These are phyloP conservation scores for Agonum fuliginosum DNA, from an alignment of 2,888 invertebrate species.

Conservation along the genomic window DNA sequence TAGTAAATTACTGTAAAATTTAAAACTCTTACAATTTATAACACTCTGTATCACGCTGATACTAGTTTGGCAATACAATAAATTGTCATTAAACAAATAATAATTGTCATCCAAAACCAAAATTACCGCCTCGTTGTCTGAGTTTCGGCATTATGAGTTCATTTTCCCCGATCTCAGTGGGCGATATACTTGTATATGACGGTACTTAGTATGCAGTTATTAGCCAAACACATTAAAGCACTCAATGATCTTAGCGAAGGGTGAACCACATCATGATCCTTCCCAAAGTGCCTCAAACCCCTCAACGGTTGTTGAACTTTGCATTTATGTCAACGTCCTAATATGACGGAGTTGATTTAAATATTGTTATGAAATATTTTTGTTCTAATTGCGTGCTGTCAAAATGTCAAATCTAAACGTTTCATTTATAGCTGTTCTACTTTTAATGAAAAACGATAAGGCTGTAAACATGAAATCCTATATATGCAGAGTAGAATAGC, in stretches of 20 bases:
- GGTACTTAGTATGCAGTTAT: slow-evolving; percentile 24
- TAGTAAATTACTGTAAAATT: too few relatives aligned
- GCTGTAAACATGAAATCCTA: background rate
- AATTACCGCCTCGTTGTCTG: too few relatives aligned
- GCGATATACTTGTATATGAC: background rate
- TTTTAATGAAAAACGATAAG: too few relatives aligned
- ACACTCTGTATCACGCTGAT: too few relatives aligned
- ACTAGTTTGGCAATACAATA: too few relatives aligned
- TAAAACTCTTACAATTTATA: too few relatives aligned
- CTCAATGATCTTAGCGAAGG: slow-evolving; percentile 11
- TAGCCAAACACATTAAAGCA: slow-evolving; percentile 36
- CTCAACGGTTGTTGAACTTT: background rate
- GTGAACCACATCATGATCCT: background rate
- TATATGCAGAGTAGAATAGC: too few relatives aligned
- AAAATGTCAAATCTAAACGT: slow-evolving; percentile 5
- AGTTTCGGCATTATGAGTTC: too few relatives aligned
- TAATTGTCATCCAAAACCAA: too few relatives aligned
- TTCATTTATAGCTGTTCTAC: too few relatives aligned
- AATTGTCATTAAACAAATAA: too few relatives aligned
- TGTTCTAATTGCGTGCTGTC: background rate
- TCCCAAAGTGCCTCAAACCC: background rate
- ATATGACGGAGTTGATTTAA: background rate
- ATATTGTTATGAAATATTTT: background rate
- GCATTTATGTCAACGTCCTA: slow-evolving; percentile 17
- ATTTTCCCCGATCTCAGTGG: too few relatives aligned